Base-by-base conservation (phyloP, 2,888 invertebrate species). In the Idaea aversata region DNA sequence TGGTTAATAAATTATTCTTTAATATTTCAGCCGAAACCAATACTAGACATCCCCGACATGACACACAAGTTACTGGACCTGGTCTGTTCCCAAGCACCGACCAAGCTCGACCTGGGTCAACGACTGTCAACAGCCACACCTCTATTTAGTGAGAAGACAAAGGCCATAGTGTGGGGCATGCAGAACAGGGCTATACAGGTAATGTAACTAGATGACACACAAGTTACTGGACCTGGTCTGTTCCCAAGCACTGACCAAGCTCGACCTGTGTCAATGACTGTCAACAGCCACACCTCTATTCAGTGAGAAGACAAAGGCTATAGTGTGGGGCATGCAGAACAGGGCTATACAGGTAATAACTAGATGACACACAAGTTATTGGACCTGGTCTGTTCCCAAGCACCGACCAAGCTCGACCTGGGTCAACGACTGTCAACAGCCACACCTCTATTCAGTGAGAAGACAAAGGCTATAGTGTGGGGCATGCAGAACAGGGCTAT, bases 311-410 rank as follows among this genome's bases (percentile, higher is more conserved):
- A 99, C 99, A 13, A 97, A 97, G 85, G 96, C 99, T 10, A 98
- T 99, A 80, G 96, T 99, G 25, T 99, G 99, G 99, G 99, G 99
- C 70, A 99, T 99, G 98, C 99, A 99, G 93, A 97, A 97, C 61
- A 94, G 99, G 68, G 99, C 99, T 34, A 98, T 99, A 7, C 99
- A 97, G 91, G 93, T 92, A 69, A 5, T n/a, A 25, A 82, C 25
- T 25, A 25, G 64, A 75, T 92, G 68, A 85, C 80, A 0, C 80
- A 76, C 69, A 80, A 84, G 34, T 83, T 91, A 0, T 70, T 92
- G 1, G 87, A 91, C 69, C 83, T 90, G 75, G 90, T 90, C 2
- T 93, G 92, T 71, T 86, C 89, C 0, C 84, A 90, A 60, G 86
- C 91, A 0, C 91, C 91, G 0, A 88, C 92, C 0, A 75, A 82